Base-by-base conservation (phyloP, 2,888 invertebrate species). In the Shargacucullia verbasci region DNA sequence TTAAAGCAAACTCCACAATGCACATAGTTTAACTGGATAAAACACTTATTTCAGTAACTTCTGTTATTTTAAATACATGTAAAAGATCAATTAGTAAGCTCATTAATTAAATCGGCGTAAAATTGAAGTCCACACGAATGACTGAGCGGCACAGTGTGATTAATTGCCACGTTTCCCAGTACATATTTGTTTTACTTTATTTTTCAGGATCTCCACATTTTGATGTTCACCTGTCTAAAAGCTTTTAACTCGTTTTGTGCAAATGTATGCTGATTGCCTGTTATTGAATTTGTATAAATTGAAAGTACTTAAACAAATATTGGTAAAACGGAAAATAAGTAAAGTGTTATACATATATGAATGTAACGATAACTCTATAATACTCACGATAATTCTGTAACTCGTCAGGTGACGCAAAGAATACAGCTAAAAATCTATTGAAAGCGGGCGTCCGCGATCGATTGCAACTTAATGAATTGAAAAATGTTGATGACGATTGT, bases 101-200 rank as follows among this genome's bases (percentile, higher is more conserved):
- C 66, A 81, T 81, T 76, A 76, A 79, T 79, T 81, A 73, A 78
- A 79, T 80, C 50, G 62, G 64, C 57, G 65, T 72, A 66, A 68
- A 73, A 73, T 78, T 75, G 74, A 78, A 71, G 64, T 69, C 46
- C 52, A 55, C 78, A 68, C 75, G 75, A 78, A 67, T 69, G 60
- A 57, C 60, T 58, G 54, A 20, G 65, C 69, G 53, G 59, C 48
- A 55, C 47, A 6, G 37, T 48, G 59, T 67, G 70, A 75, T 78
- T 66, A 63, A 73, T 78, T 47, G 50, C 20, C 15, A 31, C 59
- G 10, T 59, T 62, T 49, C 29, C n/a, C 39, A 44, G 2, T 20
- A 20, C 38, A 40, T 62, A 39, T 73, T 70, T 70, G 59, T 50
- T 49, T 59, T 35, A 34, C 27, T 14, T 35, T 31, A 50, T 58